Base-by-base conservation (phyloP, 1,140 invertebrate genomes). In the Cydia fagiglandana region DNA sequence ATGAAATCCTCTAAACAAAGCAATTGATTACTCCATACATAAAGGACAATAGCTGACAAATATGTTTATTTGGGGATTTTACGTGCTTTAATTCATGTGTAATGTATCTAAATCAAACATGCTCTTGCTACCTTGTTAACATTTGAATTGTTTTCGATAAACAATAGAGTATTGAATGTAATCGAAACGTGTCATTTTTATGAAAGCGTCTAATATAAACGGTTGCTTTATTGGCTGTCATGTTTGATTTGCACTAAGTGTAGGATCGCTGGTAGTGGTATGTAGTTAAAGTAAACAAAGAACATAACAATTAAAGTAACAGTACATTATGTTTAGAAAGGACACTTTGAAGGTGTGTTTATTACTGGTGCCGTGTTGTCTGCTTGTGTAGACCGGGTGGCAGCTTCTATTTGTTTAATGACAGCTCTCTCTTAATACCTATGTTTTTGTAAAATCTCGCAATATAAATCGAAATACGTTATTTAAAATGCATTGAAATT, bases 251-350 rank as follows among this genome's bases (percentile, higher is more conserved):
- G 56, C 20, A 24, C 56, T n/a, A 7, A 61, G 56, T 61, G 56
- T 24, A 24, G 24, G 20, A 61, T 61, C 56, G 9, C 20, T 24
- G 56, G 56, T 15, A 47, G 45, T 15, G 7, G 45, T 24, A 12
- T 20, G 20, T 61, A 61, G 56, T 61, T 61, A 61, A 76, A 77
- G 74, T 73, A 79, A 78, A 80, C 74, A 78, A 77, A 66, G 73
- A 75, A 79, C 76, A 79, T 75, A 82, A 79, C 77, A 78, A 78
- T 81, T 75, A 81, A 83, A 75, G 70, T 85, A 88, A 85, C 84
- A 82, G 85, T 88, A 76, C 17, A 73, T 75, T 83, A 61, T 24
- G 56, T 61, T 61, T 61, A 61, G 56, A 61, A 61, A 61, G 2
- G 56, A 61, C 10, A 24, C 1, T 61, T 24, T 9, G 56, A 61